phyloP scores from a whole-genome alignment of 1,140 invertebrate genomes.

The Polypedilum pembai region DNA sequence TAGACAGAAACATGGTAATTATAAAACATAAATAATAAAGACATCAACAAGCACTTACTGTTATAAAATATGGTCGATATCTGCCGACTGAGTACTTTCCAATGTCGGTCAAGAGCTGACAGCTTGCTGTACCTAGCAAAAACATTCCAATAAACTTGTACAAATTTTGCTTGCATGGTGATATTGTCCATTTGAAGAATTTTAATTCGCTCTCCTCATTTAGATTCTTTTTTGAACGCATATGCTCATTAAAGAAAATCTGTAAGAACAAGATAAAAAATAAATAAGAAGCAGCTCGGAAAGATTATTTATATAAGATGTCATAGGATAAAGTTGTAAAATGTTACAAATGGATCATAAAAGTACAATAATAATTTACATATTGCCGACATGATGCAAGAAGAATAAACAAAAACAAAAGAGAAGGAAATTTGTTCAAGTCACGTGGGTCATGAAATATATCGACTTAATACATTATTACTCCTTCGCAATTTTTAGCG shows the following conservation, averaged over 20 bases:
- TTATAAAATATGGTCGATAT: constrained; percentile 85
- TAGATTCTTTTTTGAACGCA: background rate
- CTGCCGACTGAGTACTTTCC: constrained; percentile 88
- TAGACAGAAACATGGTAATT: background rate
- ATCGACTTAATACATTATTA: background rate
- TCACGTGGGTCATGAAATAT: background rate
- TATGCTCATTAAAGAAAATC: background rate
- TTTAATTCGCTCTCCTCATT: background rate
- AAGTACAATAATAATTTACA: background rate
- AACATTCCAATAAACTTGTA: constrained; percentile 72
- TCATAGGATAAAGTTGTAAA: background rate
- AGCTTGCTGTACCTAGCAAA: constrained; percentile 74
- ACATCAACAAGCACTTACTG: constrained; percentile 44
- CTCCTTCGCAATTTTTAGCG: background rate
- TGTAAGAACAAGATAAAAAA: background rate
- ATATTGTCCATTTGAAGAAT: constrained; percentile 53
- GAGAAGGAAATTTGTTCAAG: background rate
- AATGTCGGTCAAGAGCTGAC: constrained; percentile 77
- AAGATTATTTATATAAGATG: background rate
- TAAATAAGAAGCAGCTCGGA: background rate
- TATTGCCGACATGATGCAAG: background rate
- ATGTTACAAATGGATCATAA: background rate
- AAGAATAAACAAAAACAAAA: background rate
- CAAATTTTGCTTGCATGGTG: constrained; percentile 60
- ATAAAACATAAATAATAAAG: constrained; percentile 8